A percentile compares a stretch with the other conserved stretches of the same genome.
Evolutionary conservation across 1,140 invertebrate genomes (phyloP).

Genomic region (Halictus rubicundus): DNA sequence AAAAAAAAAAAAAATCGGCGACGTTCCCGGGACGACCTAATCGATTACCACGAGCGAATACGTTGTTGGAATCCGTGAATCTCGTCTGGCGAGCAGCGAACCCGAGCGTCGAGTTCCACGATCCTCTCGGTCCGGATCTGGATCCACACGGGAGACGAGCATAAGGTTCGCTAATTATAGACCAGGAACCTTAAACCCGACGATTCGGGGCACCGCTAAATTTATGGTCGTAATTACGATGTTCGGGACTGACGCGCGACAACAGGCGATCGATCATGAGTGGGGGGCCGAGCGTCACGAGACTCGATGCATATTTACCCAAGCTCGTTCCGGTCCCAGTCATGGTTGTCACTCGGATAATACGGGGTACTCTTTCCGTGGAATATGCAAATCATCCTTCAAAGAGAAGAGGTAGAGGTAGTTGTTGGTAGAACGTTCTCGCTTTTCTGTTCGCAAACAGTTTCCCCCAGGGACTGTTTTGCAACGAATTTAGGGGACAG

Average conservation of each 20-base stretch:
- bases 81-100: neutral
- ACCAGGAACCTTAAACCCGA: slow-evolving; percentile 22
- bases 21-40: neutral
- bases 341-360: neutral
- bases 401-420: neutral
- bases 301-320: slow-evolving; percentile 52
- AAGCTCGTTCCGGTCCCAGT: neutral
- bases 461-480: too few species aligned
- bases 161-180: slow-evolving; percentile 36
- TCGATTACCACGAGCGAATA: neutral
- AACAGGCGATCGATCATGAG: slow-evolving; percentile 46
- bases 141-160: neutral
- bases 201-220: slow-evolving; percentile 12
- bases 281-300: slow-evolving; percentile 6
- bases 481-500: too few species aligned
- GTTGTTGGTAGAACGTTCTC: neutral
- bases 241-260: slow-evolving; percentile 26
- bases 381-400: neutral
- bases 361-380: neutral
- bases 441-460: neutral
- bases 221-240: slow-evolving; percentile 58
- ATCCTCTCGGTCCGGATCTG: neutral
- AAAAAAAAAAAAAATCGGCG: too few species aligned
- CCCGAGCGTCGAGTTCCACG: neutral
- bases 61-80: neutral